Conservation (phyloP, 2,888 invertebrate species). For the Ophion slaviceki region DNA sequence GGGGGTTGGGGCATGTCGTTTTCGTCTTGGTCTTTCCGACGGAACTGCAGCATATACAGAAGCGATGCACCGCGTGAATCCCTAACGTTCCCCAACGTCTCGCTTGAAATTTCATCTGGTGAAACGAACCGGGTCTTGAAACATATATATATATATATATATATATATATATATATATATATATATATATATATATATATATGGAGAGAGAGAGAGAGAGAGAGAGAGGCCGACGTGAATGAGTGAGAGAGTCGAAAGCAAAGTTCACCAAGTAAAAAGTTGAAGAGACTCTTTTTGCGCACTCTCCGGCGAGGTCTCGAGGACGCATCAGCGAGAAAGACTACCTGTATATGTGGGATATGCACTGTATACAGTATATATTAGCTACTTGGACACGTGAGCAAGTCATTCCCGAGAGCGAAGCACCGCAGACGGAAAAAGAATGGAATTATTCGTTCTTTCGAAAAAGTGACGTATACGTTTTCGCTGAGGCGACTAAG, state of each 20-base stretch:
- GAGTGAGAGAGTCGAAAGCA: conserved; percentile 32
- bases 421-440: conserved; percentile 25
- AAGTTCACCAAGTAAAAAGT: conserved; percentile 61
- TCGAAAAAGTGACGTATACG: conserved; percentile 55
- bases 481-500: conserved; percentile 26
- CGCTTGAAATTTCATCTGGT: conserved; percentile 67
- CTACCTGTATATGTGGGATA: conserved; percentile 15
- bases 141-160: too few species aligned
- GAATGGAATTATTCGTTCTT: conserved; percentile 61
- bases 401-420: conserved; percentile 57
- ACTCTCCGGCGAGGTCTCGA: conserved; percentile 49
- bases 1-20: conserved; percentile 57
- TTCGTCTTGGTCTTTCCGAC: conserved; percentile 46
- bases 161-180: too few species aligned
- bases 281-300: conserved; percentile 57
- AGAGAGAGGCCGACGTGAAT: background rate
- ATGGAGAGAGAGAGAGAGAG: conserved; percentile 10
- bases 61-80: conserved; percentile 48
- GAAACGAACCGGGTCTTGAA: conserved; percentile 48
- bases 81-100: conserved; percentile 58
- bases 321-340: conserved; percentile 53
- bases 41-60: conserved; percentile 31
- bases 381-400: conserved; percentile 54
- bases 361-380: conserved; percentile 37
- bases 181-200: too few species aligned